Percentiles rank a stretch among this genome's conserved stretches.
phyloP scores from a whole-genome alignment of 1,140 invertebrate species.

The Octopus sinensis region DNA sequence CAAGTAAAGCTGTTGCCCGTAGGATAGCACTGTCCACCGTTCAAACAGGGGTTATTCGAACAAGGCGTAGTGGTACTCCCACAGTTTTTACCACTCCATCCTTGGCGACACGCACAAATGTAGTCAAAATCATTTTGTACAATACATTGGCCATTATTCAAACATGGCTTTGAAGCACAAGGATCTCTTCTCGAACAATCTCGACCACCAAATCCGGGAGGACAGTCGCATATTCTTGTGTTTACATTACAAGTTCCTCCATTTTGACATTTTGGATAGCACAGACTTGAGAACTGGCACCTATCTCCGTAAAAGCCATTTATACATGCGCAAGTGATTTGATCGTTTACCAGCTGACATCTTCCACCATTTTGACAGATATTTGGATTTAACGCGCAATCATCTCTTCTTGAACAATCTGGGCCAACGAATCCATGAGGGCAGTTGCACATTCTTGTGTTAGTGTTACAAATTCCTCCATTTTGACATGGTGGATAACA shows the following conservation, averaged over 20 bases:
- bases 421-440: too few species aligned
- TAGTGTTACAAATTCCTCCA: too few species aligned
- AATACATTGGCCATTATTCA: neutral
- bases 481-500: too few species aligned
- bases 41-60: neutral
- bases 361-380: too few species aligned
- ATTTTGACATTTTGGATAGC: too few species aligned
- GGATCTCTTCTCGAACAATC: neutral
- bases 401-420: too few species aligned
- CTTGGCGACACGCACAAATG: conserved; percentile 12
- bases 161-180: conserved; percentile 4
- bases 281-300: too few species aligned
- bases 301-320: too few species aligned
- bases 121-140: neutral
- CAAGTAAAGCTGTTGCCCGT: neutral
- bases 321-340: too few species aligned
- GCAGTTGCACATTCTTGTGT: too few species aligned
- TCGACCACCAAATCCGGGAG: neutral
- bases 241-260: neutral
- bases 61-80: neutral
- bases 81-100: conserved; percentile 14
- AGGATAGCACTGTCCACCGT: neutral
- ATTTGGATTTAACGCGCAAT: too few species aligned
- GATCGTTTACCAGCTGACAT: too few species aligned
- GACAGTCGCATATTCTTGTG: neutral